These are phyloP conservation scores for Diprion similis DNA, from an alignment of 1,140 invertebrate genomes.

Conservation along the genomic window DNA sequence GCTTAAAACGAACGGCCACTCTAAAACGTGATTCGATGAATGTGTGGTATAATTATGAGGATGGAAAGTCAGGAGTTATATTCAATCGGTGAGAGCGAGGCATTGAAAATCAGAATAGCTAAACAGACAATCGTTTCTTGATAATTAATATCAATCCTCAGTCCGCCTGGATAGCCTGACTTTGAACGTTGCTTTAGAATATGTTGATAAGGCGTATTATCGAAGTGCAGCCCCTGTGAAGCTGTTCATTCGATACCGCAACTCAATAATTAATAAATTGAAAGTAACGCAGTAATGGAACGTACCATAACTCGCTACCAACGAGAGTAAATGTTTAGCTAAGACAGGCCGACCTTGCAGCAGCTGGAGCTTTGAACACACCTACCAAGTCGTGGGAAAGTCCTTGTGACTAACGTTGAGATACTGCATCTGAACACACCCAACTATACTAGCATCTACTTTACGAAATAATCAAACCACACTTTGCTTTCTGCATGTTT, in stretches of 20 bases:
- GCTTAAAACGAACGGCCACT: not conserved
- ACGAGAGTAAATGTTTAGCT: not conserved
- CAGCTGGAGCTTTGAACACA: conserved; percentile 2
- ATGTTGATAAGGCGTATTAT: not conserved
- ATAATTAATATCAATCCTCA: not conserved
- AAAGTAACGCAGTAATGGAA: not conserved
- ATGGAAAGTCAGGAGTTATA: not conserved
- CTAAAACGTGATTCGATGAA: not conserved
- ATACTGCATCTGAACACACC: not conserved
- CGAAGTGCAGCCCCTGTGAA: not conserved
- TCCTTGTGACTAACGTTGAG: not conserved
- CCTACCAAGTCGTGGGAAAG: not conserved
- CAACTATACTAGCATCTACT: not conserved
- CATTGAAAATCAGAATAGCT: conserved; percentile 5
- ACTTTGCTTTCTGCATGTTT: no score
- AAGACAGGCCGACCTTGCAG: not conserved
- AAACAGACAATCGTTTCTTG: conserved; percentile 1
- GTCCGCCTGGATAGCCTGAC: not conserved
- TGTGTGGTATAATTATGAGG: not conserved
- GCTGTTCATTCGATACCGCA: not conserved
- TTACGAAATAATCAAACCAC: not conserved
- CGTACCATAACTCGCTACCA: not conserved
- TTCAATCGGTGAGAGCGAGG: not conserved
- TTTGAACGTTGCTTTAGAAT: not conserved
- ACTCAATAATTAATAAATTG: not conserved